Percentiles rank a stretch among this genome's conserved stretches.
Evolutionary conservation across 2,113 vertebrate genomes (phyloP).

Genomic region (Craseonycteris thonglongyai): DNA sequence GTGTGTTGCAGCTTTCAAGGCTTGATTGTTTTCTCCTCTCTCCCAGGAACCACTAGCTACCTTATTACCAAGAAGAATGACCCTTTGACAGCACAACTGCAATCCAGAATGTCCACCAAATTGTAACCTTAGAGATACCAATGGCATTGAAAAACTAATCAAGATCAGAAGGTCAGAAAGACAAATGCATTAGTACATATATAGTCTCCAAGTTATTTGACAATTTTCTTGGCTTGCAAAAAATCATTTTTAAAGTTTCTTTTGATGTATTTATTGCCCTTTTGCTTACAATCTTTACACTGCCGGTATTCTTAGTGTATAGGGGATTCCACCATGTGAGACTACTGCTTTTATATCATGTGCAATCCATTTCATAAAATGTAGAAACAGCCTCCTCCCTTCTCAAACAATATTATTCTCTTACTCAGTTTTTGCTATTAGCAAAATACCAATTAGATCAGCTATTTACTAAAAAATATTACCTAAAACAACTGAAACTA

Average conservation of each 20-base stretch:
- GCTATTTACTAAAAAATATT: constrained; percentile 12
- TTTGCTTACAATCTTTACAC: constrained; percentile 70
- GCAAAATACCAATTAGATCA: constrained; percentile 41
- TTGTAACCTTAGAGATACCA: constrained; percentile 67
- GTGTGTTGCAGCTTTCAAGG: constrained; percentile 73
- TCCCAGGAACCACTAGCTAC: constrained; percentile 75
- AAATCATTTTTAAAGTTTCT: constrained; percentile 53
- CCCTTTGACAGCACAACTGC: constrained; percentile 71
- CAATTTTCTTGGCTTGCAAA: constrained; percentile 66
- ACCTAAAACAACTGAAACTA: background rate
- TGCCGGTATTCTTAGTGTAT: constrained; percentile 60
- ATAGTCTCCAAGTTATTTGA: constrained; percentile 68
- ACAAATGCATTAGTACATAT: constrained; percentile 71
- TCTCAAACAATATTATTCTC: constrained; percentile 43
- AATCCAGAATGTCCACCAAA: constrained; percentile 77
- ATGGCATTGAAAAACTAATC: constrained; percentile 74
- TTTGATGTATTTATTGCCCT: constrained; percentile 70
- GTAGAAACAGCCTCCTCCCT: constrained; percentile 9
- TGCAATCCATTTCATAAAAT: constrained; percentile 46
- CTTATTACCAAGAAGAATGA: constrained; percentile 80
- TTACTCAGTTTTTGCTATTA: constrained; percentile 40
- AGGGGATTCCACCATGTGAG: constrained; percentile 56
- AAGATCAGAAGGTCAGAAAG: constrained; percentile 75
- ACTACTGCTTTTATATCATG: constrained; percentile 64
- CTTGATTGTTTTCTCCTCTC: constrained; percentile 74